Evolutionary conservation across 2,888 invertebrate species (phyloP), one percentile per base, ranked within the genome.

Genomic region (Anodontia alba): DNA sequence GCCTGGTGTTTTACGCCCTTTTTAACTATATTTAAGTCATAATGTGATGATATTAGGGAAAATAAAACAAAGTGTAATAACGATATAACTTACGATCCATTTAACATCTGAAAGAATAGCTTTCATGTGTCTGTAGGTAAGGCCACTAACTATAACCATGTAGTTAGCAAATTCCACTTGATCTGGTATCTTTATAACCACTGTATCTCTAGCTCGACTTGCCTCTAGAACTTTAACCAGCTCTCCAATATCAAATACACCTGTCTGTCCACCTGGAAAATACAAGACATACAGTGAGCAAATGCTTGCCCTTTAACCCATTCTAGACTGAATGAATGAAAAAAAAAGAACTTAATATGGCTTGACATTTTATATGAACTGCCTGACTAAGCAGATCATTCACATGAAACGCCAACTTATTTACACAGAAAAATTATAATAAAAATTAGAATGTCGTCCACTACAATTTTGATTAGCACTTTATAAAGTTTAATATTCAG

Each of bases 221-320:
- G 96, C 96, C 86, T 96, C 95, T 38, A 99, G 94, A 33, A 98
- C 95, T 26, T 96, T 96, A 0, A 98, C 96, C 69, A 99, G 94
- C 86, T 98, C 98, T 92, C 97, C 97, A 66, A 98, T 96, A 90
- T 99, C 98, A 95, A 96, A 98, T 0, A 98, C 98, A 42, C 98
- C 98, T 86, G 94, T 95, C 81, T 95, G 91, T 20, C 98, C 99
- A 93, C 97, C 98, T 98, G 92, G 68, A 95, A 95, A 82, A 38
- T 38, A 38, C 5, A 38, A 70, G 87, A n/a, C n/a, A n/a, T n/a
- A n/a, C 57, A 66, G 51, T n/a, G n/a, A n/a, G 49, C n/a, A 29
- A 20, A 15, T 67, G 33, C 38, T 33, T 36, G 36, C 36, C 38
- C 67, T 36, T 67, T 23, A 33, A 23, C 33, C 33, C 23, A 57